phyloP scores from a whole-genome alignment of 64 coral and sea anemone species.

The Hydrozoanthus tunicans region DNA sequence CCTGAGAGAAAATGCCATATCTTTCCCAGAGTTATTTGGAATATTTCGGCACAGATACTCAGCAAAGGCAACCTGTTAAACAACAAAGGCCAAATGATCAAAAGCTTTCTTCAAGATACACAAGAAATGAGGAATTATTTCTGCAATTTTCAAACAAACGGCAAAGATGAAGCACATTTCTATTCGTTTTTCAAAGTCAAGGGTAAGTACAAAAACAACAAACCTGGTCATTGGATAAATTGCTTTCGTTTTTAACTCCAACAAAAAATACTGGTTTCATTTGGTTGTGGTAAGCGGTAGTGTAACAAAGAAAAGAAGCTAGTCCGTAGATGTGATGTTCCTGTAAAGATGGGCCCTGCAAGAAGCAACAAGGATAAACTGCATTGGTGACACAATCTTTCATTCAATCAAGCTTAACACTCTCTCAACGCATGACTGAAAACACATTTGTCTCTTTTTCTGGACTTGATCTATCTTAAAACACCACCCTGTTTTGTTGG shows the following conservation, averaged over 20 bases:
- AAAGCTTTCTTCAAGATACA: not conserved
- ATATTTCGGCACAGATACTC: conserved; percentile 31
- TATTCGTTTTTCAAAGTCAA: not conserved
- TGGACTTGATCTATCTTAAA: too few relatives aligned
- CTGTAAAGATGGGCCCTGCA: conserved; percentile 29
- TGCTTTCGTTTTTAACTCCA: conserved; percentile 1
- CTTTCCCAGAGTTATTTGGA: conserved; percentile 27
- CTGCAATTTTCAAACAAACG: not conserved
- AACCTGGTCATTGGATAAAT: conserved; percentile 13
- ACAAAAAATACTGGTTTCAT: conserved; percentile 25
- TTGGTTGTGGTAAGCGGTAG: conserved; percentile 9
- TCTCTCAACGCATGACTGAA: not conserved
- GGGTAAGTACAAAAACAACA: not conserved
- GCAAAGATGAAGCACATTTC: not conserved
- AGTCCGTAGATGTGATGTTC: conserved; percentile 45
- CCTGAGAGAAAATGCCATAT: conserved; percentile 47
- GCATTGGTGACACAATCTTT: not conserved
- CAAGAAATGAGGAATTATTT: not conserved
- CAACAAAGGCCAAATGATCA: not conserved
- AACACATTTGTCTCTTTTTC: too few relatives aligned
- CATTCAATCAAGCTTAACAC: not conserved
- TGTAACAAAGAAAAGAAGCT: conserved; percentile 28
- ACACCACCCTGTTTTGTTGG: too few relatives aligned
- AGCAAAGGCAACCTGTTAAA: conserved; percentile 3
- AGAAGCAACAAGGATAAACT: not conserved